Evolutionary conservation across 2,888 invertebrate species (phyloP).

Genomic region (Acholoe squamosa): DNA sequence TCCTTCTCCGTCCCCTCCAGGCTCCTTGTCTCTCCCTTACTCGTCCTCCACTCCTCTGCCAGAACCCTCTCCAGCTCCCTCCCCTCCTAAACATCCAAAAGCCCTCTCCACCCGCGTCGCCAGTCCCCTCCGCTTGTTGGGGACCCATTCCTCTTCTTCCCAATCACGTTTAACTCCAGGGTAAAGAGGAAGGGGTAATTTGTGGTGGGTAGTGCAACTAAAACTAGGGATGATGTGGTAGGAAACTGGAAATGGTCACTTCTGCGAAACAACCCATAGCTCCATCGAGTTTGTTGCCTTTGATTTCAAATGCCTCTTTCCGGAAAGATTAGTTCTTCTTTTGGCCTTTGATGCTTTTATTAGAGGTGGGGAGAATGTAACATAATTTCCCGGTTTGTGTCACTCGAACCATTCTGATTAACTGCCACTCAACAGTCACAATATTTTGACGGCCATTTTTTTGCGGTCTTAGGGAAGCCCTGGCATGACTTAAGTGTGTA

Average conservation of each 20-base stretch:
- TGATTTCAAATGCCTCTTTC: constrained; percentile 49
- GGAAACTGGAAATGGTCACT: constrained; percentile 32
- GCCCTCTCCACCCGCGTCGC: neutral
- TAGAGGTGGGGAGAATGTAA: constrained; percentile 4
- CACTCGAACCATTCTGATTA: constrained; percentile 39
- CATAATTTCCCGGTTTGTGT: constrained; percentile 45
- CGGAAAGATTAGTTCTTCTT: constrained; percentile 45
- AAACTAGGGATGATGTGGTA: neutral
- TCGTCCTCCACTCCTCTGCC: neutral
- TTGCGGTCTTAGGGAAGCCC: neutral
- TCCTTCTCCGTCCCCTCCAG: constrained; percentile 10
- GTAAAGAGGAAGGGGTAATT: constrained; percentile 16
- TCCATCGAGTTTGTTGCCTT: constrained; percentile 45
- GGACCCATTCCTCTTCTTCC: constrained; percentile 9
- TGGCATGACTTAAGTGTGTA: neutral
- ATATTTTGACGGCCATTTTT: constrained; percentile 35
- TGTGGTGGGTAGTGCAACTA: neutral
- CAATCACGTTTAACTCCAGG: constrained; percentile 25
- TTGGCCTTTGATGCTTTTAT: constrained; percentile 16
- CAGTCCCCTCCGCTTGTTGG: neutral
- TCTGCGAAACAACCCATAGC: constrained; percentile 48
- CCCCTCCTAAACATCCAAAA: neutral
- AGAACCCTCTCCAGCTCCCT: neutral
- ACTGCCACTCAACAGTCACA: constrained; percentile 50
- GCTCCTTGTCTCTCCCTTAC: constrained; percentile 10